These are phyloP conservation scores for Agrochola macilenta DNA, from an alignment of 2,888 invertebrate genomes.

Conservation along the genomic window DNA sequence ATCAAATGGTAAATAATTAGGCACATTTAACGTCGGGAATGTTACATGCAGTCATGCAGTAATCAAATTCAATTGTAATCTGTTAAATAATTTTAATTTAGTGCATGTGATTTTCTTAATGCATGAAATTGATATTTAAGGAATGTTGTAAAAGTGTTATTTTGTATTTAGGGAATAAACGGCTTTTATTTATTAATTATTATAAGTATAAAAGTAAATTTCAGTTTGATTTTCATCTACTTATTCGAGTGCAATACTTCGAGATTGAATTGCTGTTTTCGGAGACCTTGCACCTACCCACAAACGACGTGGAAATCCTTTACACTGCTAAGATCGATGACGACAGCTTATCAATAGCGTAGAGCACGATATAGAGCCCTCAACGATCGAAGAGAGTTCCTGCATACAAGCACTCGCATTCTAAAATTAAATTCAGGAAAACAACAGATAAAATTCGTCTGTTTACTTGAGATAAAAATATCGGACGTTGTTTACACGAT, in stretches of 20 bases:
- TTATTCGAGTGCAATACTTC: neutral
- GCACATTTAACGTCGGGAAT: no score
- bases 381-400: conserved; percentile 10
- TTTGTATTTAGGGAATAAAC: no score
- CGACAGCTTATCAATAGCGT: conserved; percentile 22
- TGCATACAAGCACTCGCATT: conserved; percentile 6
- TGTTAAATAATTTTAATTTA: no score
- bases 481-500: conserved; percentile 34
- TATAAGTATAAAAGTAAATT: neutral
- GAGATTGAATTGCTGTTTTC: neutral
- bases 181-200: no score
- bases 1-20: no score
- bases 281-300: neutral
- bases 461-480: conserved; percentile 45
- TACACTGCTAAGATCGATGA: conserved; percentile 32
- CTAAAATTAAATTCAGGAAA: conserved; percentile 25
- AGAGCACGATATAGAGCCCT: conserved; percentile 5
- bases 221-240: neutral
- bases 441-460: conserved; percentile 17
- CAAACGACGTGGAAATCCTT: conserved; percentile 13
- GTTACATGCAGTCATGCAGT: no score
- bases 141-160: no score
- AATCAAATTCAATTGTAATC: no score
- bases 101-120: no score
- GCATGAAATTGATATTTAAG: no score